Base-by-base conservation (phyloP, 2,888 invertebrate genomes). In the Tenthredo mesomela region DNA sequence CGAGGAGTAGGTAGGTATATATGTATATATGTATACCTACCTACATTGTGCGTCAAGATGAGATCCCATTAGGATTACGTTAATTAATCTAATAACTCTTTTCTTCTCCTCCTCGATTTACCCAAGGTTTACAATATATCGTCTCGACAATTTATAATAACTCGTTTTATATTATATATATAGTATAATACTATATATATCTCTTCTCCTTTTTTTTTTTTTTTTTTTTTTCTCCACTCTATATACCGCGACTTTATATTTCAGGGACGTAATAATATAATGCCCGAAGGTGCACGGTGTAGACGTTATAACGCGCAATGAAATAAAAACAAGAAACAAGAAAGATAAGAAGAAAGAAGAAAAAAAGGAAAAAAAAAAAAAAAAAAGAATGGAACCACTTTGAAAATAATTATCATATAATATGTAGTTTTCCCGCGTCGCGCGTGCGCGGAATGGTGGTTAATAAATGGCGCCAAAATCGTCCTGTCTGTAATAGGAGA, bases 31-130 rank as follows among this genome's bases (percentile, higher is more conserved):
- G n/a, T n/a, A n/a, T n/a, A n/a, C n/a, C n/a, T n/a, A 89, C 86
- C 89, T 88, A 90, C 90, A 92, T 92, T 92, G 91, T 91, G 90
- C 88, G 88, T 90, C 90, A 89, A 92, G 91, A 92, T 91, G 91
- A 92, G 91, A 92, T 92, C 89, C 90, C 87, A 92, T 91, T 92
- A 91, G 90, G 90, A 92, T 91, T 92, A 91, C 89, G 90, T 92
- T 91, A 91, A 92, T 92, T 91, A 92, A 91, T 91, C 90, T 90
- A 91, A 90, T 90, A 89, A 89, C 88, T 88, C 88, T 87, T 86
- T 85, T 86, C 84, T 86, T 85, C 70, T 84, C 73, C 85, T 80
- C 70, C 80, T 82, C 85, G 84, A 73, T 58, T 61, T 80, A 71
- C 50, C 73, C 80, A 67, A 84, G 71, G 86, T 86, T 84, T 86